Evolutionary conservation across 2,888 invertebrate species (phyloP).

Genomic region (Nowickia ferox): DNA sequence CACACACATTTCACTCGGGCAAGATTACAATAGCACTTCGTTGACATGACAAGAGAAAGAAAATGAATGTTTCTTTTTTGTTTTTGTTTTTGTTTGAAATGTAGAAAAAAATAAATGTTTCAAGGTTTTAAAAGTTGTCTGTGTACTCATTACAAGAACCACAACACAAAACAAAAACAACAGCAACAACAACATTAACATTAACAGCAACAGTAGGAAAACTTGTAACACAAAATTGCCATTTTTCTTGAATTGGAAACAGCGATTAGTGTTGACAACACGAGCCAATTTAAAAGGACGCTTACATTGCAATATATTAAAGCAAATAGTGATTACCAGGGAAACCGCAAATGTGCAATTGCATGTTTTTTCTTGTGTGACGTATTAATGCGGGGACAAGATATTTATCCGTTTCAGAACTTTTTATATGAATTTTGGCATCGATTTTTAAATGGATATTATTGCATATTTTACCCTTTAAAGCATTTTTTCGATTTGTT

Average conservation of each 20-base stretch:
- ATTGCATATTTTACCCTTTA: too few relatives aligned
- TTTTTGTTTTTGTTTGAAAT: constrained; percentile 1
- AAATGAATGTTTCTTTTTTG: constrained; percentile 28
- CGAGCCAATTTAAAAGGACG: neutral
- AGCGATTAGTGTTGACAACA: neutral
- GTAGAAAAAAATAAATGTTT: constrained; percentile 47
- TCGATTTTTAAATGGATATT: too few relatives aligned
- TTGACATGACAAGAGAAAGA: constrained; percentile 44
- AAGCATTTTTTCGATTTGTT: too few relatives aligned
- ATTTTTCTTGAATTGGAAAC: constrained; percentile 1
- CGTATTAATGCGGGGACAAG: too few relatives aligned
- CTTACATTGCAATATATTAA: neutral
- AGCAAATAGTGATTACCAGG: too few relatives aligned
- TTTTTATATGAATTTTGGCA: too few relatives aligned
- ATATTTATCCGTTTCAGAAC: too few relatives aligned
- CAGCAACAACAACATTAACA: constrained; percentile 6
- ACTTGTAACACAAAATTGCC: neutral
- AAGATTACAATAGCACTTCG: neutral
- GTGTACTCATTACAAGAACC: constrained; percentile 31
- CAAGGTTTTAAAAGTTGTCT: constrained; percentile 69
- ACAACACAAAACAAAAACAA: neutral
- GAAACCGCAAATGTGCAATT: too few relatives aligned
- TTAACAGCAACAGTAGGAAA: constrained; percentile 13
- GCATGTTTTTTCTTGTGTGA: too few relatives aligned
- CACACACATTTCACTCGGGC: constrained; percentile 21